Evolutionary conservation across 2,888 invertebrate genomes (phyloP), one percentile per base, ranked within the genome.

Genomic region (Auanema sp.): DNA sequence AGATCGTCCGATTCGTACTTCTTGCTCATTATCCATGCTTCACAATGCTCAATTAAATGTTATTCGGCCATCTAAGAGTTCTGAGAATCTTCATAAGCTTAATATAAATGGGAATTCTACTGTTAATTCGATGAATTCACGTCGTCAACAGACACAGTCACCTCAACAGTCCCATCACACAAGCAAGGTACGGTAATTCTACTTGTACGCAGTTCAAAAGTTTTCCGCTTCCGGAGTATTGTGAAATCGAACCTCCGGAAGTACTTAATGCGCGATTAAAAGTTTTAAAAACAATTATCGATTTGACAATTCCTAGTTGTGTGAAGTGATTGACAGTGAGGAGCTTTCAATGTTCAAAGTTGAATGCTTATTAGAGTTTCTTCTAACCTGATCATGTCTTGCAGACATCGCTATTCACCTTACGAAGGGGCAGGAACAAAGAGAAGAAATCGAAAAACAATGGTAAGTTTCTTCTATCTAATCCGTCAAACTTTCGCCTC

Each of bases 41-140:
- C 66, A 76, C 56, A 68, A 77, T 63, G 71, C 71, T 53, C 75
- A 71, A 24, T 58, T 72, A 55, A 68, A 68, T 11, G 66, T 64
- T 11, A 68, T 70, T 24, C 49, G 72, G 14, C 60, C 58, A 16
- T 78, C 80, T 14, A 78, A 77, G 60, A 74, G 74, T 18, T 75
- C 77, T 16, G 80, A 80, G 47, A 80, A 80, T 63, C 71, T 80
- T 47, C 75, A 79, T 62, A 60, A 66, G 58, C 72, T 79, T 23
- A 43, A 43, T 2, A 18, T 33, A 33, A 33, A 33, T 33, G 33
- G 33, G 8, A 33, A 33, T 33, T 33, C 33, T 56, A 71, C 5
- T 18, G 21, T 18, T 10, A 23, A 24, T n/a, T n/a, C n/a, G 53
- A 52, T 23, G 10, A 52, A n/a, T 25, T 52, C 53, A 5, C 33